phyloP scores from a whole-genome alignment of 2,797 vertebrate genomes.

The Scarus forsteni region DNA sequence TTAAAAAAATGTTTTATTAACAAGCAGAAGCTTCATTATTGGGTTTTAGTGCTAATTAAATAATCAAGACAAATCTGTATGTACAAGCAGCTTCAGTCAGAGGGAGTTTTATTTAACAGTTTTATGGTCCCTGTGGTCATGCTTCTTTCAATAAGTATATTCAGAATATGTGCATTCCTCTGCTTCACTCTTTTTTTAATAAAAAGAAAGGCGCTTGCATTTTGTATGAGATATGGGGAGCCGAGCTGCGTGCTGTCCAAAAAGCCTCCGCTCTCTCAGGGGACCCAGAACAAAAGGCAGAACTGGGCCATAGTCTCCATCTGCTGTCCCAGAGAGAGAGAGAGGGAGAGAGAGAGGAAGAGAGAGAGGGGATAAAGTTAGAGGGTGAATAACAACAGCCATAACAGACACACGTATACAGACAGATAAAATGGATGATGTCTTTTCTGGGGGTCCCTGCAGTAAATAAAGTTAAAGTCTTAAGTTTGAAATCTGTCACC shows the following conservation, averaged over 20 bases:
- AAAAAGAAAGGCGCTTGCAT: constrained; percentile 93
- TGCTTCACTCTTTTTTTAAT: constrained; percentile 74
- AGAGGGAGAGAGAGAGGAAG: constrained; percentile 52
- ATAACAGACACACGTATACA: constrained; percentile 18
- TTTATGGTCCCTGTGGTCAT: constrained; percentile 22
- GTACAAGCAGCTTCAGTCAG: not conserved
- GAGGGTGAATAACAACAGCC: constrained; percentile 41
- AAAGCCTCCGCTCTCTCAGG: constrained; percentile 88
- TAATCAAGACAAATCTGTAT: not conserved
- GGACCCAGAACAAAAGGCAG: constrained; percentile 96
- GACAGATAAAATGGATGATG: not conserved
- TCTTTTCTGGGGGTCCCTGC: no score
- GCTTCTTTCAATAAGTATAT: constrained; percentile 59
- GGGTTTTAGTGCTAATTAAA: no score
- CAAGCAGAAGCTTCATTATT: no score
- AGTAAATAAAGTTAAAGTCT: no score
- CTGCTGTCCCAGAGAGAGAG: constrained; percentile 90
- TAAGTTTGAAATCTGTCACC: no score
- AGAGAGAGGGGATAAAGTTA: constrained; percentile 56
- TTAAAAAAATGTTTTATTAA: not conserved
- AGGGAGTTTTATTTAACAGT: not conserved
- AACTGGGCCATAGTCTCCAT: constrained; percentile 99
- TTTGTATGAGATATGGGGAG: constrained; percentile 95
- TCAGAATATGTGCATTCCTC: constrained; percentile 76
- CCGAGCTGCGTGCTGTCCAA: constrained; percentile 79